Base-by-base conservation (phyloP, 2,888 invertebrate genomes). In the Tetramorium bicarinatum region DNA sequence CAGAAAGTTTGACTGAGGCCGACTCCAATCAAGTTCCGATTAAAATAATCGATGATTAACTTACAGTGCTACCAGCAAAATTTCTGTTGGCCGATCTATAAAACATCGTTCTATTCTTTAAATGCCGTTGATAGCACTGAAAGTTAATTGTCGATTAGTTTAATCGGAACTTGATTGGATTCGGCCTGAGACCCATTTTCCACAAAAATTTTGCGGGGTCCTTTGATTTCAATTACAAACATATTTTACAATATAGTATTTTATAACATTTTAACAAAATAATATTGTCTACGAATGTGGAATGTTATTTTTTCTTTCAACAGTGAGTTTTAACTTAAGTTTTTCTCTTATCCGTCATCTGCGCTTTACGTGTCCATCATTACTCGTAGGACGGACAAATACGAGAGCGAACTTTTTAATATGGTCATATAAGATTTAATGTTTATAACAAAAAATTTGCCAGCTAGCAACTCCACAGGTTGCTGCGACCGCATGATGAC, bases 401-500 rank as follows among this genome's bases (percentile, higher is more conserved):
- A 69, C 0, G 79, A 79, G 11, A 59, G 25, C 2, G 79, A 79
- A 0, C 44, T 69, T 34, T 69, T 79, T n/a, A 79, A 7, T 18
- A 79, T 69, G 6, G 34, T 59, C 79, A 79, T 88, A 9, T 87
- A 90, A 1, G 89, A 88, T 3, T 79, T 76, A 11, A 79, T 75
- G 13, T 88, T 87, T 77, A 90, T 76, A 18, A 86, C 83, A 64
- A 90, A 85, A 77, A 88, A 88, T 76, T 87, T 89, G 13, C 89
- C 90, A 9, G 87, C 89, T 34, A 87, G 77, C 6, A 89, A 34
- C 59, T 85, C 83, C n/a, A 88, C 77, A 15, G 89, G 88, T 25
- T 85, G 67, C 47, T 89, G 87, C 1, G 87, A 85, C 44, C 90
- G 79, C 86, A 90, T 87, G 87, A 91, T 89, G 13, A 88, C 79